Conservation (phyloP, 2,113 vertebrate species). For the Eretmochelys imbricata region DNA sequence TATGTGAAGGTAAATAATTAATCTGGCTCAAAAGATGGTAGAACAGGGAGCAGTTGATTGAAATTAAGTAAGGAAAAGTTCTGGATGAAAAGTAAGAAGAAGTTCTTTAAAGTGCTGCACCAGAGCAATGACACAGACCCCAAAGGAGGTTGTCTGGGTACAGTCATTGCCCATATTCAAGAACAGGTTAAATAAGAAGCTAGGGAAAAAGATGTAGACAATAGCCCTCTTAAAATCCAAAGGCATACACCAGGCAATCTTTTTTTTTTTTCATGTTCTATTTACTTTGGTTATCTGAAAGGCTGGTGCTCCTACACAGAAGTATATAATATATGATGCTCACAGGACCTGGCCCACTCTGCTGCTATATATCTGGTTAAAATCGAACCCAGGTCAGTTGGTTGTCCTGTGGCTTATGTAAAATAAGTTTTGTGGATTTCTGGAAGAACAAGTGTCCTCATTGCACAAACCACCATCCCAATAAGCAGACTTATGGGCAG, state of each 20-base stretch:
- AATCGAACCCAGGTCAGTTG: neutral
- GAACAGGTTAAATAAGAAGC: neutral
- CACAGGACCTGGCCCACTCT: neutral
- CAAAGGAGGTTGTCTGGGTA: neutral
- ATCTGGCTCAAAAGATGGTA: conserved; percentile 34
- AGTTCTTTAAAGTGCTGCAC: conserved; percentile 22
- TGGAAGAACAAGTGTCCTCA: neutral
- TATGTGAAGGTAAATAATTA: conserved; percentile 25
- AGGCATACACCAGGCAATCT: neutral
- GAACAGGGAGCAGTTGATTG: conserved; percentile 30
- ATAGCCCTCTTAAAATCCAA: neutral
- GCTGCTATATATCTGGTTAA: neutral
- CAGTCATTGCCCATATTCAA: neutral
- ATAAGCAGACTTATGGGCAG: neutral
- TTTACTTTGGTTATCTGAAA: neutral
- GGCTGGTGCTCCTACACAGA: neutral
- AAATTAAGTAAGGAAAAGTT: conserved; percentile 40
- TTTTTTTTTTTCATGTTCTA: accelerated
- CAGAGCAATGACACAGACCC: neutral
- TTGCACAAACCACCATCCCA: neutral
- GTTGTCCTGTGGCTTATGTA: neutral
- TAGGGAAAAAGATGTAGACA: neutral
- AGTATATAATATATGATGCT: neutral
- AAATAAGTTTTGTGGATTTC: accelerated
- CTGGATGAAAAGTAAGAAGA: conserved; percentile 4